These are phyloP conservation scores for Frieseomelitta varia DNA, from an alignment of 1,140 invertebrate genomes.

Conservation along the genomic window DNA sequence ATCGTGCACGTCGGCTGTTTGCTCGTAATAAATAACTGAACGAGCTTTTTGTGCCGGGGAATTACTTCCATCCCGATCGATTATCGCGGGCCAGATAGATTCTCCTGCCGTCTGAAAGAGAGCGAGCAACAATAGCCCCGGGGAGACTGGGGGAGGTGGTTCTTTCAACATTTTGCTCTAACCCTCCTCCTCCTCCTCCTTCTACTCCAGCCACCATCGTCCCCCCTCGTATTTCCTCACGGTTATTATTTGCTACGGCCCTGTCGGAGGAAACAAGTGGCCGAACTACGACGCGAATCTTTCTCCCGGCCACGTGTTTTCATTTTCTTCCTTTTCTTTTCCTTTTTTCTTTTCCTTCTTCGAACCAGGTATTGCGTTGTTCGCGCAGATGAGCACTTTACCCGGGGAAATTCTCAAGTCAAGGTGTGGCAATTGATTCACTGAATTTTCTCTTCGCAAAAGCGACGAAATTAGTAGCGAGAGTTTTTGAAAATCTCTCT, in stretches of 20 bases:
- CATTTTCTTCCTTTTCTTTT: not conserved
- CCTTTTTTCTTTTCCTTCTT: not conserved
- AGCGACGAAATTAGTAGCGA: not conserved
- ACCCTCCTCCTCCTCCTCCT: not conserved
- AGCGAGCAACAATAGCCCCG: constrained; percentile 36
- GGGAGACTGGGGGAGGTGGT: constrained; percentile 26
- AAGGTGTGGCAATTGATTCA: not conserved
- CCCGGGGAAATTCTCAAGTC: not conserved
- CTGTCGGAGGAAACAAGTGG: not conserved
- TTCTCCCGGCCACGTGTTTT: not conserved
- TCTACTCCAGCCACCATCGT: too few species aligned
- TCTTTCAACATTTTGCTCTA: constrained; percentile 24
- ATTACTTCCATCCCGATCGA: constrained; percentile 53
- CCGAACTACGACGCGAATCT: constrained; percentile 7
- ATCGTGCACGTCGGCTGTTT: constrained; percentile 25
- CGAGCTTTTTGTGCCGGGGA: constrained; percentile 20
- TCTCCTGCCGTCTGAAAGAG: constrained; percentile 44
- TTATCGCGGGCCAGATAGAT: constrained; percentile 48
- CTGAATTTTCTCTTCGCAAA: not conserved
- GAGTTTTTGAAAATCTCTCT: not conserved
- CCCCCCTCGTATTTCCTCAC: constrained; percentile 24
- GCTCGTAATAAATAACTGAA: constrained; percentile 47
- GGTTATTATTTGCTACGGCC: constrained; percentile 43
- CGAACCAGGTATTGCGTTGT: not conserved
- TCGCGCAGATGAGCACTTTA: not conserved